phyloP scores from a whole-genome alignment of 2,797 vertebrate species.

The Manis crassicaudata region DNA sequence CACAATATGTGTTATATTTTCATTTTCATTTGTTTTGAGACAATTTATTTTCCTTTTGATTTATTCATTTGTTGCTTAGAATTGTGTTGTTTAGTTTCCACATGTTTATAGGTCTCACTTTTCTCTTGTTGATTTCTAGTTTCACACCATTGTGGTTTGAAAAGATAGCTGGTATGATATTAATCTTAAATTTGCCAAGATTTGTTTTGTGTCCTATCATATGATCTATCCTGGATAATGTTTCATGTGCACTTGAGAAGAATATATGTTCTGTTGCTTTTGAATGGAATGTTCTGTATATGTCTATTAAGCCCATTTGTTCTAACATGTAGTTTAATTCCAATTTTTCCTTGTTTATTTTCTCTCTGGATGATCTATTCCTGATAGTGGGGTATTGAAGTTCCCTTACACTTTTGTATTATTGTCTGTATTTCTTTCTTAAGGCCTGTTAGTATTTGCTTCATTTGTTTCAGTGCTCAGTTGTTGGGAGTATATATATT shows the following conservation, averaged over 20 bases:
- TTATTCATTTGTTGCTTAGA: neutral
- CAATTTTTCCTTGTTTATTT: neutral
- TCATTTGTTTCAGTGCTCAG: neutral
- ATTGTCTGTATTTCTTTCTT: neutral
- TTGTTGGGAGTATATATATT: neutral
- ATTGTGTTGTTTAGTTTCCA: neutral
- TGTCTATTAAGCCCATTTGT: neutral
- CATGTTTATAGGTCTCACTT: neutral
- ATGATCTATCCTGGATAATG: neutral
- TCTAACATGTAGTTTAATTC: neutral
- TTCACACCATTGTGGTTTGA: neutral
- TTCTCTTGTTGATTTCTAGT: neutral
- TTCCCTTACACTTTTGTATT: neutral
- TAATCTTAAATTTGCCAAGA: neutral
- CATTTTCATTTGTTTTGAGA: neutral
- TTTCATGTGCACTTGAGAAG: neutral
- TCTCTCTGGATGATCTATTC: neutral
- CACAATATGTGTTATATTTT: neutral
- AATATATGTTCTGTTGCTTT: neutral
- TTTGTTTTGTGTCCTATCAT: neutral
- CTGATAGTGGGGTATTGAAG: neutral
- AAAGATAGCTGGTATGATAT: neutral
- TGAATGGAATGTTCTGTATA: neutral
- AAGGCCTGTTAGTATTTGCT: neutral
- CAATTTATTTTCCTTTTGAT: neutral